These are phyloP conservation scores for Sebastes itinus DNA, from an alignment of 2,797 vertebrate species.

Conservation along the genomic window DNA sequence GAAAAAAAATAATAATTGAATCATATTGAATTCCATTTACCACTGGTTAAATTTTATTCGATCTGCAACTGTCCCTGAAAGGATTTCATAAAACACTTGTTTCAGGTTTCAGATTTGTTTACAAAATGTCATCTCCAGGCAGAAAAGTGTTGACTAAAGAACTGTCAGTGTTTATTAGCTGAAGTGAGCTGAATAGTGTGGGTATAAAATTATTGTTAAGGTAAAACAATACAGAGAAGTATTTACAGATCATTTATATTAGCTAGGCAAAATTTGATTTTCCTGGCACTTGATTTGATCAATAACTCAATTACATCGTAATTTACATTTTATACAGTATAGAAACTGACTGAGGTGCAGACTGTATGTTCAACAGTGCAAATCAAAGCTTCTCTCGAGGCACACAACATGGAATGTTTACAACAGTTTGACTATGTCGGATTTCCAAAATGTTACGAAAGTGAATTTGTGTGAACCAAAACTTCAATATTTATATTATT, in stretches of 20 bases:
- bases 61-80: conserved; percentile 61
- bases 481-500: conserved; percentile 16
- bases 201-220: conserved; percentile 79
- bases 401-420: conserved; percentile 89
- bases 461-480: conserved; percentile 19
- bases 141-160: conserved; percentile 55
- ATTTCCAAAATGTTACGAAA: conserved; percentile 45
- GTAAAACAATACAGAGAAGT: conserved; percentile 86
- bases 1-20: conserved; percentile 1
- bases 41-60: conserved; percentile 70
- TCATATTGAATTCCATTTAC: conserved; percentile 42
- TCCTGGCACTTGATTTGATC: conserved; percentile 69
- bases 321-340: conserved; percentile 77
- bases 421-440: conserved; percentile 77
- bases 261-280: conserved; percentile 67
- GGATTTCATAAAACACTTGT: conserved; percentile 38
- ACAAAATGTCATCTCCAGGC: conserved; percentile 55
- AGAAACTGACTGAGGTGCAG: conserved; percentile 77
- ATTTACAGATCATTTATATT: conserved; percentile 90
- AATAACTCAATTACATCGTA: conserved; percentile 64
- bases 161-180: conserved; percentile 74
- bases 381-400: conserved; percentile 85
- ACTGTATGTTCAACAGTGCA: conserved; percentile 89
- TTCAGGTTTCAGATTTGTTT: conserved; percentile 62
- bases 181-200: conserved; percentile 65